Conservation (phyloP, 1,140 invertebrate species). For the Subanguina moxae region DNA sequence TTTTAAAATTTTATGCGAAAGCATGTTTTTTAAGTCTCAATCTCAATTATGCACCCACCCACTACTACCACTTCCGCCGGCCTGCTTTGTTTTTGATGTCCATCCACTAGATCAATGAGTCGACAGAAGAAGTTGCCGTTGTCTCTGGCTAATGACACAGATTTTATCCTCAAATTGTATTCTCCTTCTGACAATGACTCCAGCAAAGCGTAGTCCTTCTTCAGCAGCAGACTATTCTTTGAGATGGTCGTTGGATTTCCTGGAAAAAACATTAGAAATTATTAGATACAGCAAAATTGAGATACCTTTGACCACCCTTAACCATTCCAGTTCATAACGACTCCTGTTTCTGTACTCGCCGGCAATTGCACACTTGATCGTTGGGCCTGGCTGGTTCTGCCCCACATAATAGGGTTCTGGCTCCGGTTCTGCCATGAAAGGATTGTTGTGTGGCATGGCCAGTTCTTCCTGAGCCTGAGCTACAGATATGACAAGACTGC, state of each 20-base stretch:
- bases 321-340: conserved; percentile 35
- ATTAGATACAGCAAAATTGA: neutral
- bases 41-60: conserved; percentile 24
- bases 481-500: too few relatives aligned
- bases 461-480: too few relatives aligned
- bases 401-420: conserved; percentile 28
- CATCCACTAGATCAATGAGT: conserved; percentile 24
- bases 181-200: conserved; percentile 15
- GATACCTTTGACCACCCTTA: conserved; percentile 22
- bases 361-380: conserved; percentile 25
- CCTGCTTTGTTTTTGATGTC: conserved; percentile 31
- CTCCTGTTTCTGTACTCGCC: conserved; percentile 27
- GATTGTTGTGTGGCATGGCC: too few relatives aligned
- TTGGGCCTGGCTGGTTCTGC: conserved; percentile 20
- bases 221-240: neutral
- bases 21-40: conserved; percentile 4
- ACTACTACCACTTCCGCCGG: conserved; percentile 33
- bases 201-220: conserved; percentile 10
- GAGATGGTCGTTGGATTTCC: neutral
- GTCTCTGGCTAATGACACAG: conserved; percentile 31
- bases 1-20: neutral
- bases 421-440: conserved; percentile 22
- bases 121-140: conserved; percentile 42
- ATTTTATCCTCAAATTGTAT: conserved; percentile 33
- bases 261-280: neutral